Evolutionary conservation across 2,888 invertebrate species (phyloP).

Genomic region (Amphipoea oculea): DNA sequence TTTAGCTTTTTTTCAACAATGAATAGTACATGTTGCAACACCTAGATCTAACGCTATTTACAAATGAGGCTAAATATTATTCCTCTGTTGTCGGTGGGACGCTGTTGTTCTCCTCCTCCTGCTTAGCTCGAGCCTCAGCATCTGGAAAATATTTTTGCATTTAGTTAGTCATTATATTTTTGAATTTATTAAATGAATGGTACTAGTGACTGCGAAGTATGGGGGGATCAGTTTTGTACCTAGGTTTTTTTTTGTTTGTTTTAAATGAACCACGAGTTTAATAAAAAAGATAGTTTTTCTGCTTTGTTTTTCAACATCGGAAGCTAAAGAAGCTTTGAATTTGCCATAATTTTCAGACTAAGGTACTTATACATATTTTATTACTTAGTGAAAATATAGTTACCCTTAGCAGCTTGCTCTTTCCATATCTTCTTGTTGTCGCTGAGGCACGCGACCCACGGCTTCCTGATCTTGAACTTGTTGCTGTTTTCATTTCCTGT

Average conservation of each 20-base stretch:
- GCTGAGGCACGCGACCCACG: conserved; percentile 94
- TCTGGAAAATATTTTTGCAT: conserved; percentile 78
- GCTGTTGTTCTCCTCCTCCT: conserved; percentile 83
- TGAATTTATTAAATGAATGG: neutral
- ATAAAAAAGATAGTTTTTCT: too few species aligned
- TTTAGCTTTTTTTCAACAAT: conserved; percentile 83
- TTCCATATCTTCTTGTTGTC: conserved; percentile 96
- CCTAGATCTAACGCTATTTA: conserved; percentile 87
- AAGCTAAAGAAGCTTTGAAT: neutral
- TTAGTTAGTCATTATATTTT: conserved; percentile 13
- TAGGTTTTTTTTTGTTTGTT: too few species aligned
- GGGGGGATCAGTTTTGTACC: too few species aligned
- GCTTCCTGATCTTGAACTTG: conserved; percentile 93
- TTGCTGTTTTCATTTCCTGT: conserved; percentile 80
- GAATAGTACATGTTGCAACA: conserved; percentile 86
- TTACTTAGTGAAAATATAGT: neutral
- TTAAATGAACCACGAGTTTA: too few species aligned
- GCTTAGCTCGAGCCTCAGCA: conserved; percentile 90
- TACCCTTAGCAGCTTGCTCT: conserved; percentile 94
- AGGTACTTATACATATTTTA: too few species aligned
- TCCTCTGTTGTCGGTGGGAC: conserved; percentile 83
- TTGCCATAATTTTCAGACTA: neutral
- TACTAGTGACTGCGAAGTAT: neutral
- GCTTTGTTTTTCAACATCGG: neutral
- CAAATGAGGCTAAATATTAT: conserved; percentile 90